Evolutionary conservation across 2,113 vertebrate genomes (phyloP).

Genomic region (mouse (Mus musculus)): GRCm39 chr16:22664001-22664500

Average conservation of each 20-base stretch:
- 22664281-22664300: background rate
- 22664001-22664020: background rate
- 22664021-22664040: background rate
- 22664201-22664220: background rate
- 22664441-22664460: background rate
- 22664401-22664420: background rate
- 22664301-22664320: background rate
- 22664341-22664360: background rate
- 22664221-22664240: background rate
- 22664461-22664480: background rate
- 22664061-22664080: background rate
- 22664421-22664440: background rate
- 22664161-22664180: background rate
- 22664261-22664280: background rate
- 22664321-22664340: background rate
- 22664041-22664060: background rate
- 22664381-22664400: background rate
- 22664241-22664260: background rate
- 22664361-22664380: background rate
- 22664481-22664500: background rate
- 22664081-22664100: background rate
- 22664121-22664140: background rate
- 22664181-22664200: background rate
- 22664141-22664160: background rate
- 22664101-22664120: background rate